Evolutionary conservation across 2,888 invertebrate species (phyloP), one percentile per base, ranked within the genome.

Genomic region (Lepidochitona cinerea): DNA sequence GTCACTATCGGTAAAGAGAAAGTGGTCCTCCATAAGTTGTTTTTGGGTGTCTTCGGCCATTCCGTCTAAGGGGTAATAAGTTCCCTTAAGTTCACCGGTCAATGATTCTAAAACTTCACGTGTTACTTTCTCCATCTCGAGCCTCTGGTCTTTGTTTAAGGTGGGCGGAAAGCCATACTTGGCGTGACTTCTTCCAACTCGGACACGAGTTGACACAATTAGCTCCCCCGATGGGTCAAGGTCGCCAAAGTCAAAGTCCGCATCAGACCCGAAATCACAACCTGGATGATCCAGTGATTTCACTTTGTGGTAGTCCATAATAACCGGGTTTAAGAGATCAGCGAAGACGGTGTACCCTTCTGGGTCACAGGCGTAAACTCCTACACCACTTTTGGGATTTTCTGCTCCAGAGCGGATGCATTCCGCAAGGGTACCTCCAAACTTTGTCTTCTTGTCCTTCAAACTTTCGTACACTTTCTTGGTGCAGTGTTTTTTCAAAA

Each of bases 321-420:
- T 82, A 69, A 87, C 80, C 3, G 83, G 84, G 72, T 85, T 77
- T 32, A 87, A 80, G 23, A 87, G 70, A 32, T 84, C 83, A 33
- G 82, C 75, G 74, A 86, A 87, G 12, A 79, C 79, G 12, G 81
- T 79, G 76, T 87, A 87, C 0, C 80, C 83, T 33, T 87, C 87
- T 0, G 84, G 84, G 68, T 87, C 87, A 52, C 81, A 79, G 23
- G 86, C 87, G 66, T 84, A 84, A 32, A 85, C 80, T 23, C 88
- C 88, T 32, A 85, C 81, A 88, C 97, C 97, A 81, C 97, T 97
- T 92, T 98, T 98, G 91, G 95, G 94, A 92, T 99, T 98, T 92
- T 97, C 97, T 90, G 97, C 93, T 91, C 97, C 82, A 32, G 80
- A 77, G 69, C 79, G 73, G 37, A 82, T 81, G 59, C 76, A 76